A percentile compares a stretch with the other conserved stretches of the same genome.
phyloP scores from a whole-genome alignment of 53 echinoderm and acorn worm species.

The Temnopleurus reevesii region DNA sequence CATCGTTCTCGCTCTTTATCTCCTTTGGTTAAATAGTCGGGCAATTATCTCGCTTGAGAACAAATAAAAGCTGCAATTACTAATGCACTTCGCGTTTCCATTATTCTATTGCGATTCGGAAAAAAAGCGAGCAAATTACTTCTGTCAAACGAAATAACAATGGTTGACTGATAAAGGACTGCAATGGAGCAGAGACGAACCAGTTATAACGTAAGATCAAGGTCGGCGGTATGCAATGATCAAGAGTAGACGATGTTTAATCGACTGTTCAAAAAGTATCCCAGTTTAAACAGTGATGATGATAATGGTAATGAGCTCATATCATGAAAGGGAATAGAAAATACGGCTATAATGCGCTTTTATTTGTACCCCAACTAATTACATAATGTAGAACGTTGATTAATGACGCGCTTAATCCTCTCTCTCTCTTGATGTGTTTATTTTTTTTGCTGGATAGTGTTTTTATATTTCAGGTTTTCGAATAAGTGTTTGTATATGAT shows the following conservation, averaged over 20 bases:
- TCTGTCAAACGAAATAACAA: constrained; percentile 57
- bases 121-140: constrained; percentile 53
- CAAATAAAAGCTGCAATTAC: constrained; percentile 55
- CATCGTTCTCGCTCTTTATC: neutral
- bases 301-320: constrained; percentile 33
- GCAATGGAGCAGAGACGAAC: constrained; percentile 33
- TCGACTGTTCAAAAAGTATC: constrained; percentile 37
- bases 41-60: constrained; percentile 49
- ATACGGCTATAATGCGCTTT: constrained; percentile 27
- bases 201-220: constrained; percentile 16
- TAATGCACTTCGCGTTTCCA: constrained; percentile 52
- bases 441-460: neutral
- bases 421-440: neutral
- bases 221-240: constrained; percentile 26
- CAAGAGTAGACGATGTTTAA: constrained; percentile 22
- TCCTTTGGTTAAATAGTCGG: constrained; percentile 37
- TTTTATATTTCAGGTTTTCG: neutral
- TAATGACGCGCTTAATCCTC: neutral
- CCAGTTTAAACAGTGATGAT: constrained; percentile 45
- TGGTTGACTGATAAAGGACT: neutral
- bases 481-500: neutral
- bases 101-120: constrained; percentile 54
- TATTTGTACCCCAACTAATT: constrained; percentile 45
- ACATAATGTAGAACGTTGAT: constrained; percentile 45
- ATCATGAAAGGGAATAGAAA: neutral